These are phyloP conservation scores for Anguilla pacifica DNA, from an alignment of 2,797 vertebrate genomes.

Conservation along the genomic window DNA sequence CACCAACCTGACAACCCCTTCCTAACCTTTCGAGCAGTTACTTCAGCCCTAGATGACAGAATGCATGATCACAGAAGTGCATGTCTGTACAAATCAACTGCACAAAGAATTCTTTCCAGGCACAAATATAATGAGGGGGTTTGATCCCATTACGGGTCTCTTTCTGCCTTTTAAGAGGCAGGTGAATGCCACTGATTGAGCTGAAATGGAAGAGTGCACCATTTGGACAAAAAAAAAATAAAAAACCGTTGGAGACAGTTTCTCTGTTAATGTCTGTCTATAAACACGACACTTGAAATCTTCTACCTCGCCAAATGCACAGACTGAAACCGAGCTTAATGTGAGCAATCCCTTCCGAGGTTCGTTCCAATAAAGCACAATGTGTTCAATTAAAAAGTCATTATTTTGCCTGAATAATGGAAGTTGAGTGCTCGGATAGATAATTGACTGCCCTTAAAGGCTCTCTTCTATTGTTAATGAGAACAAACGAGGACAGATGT, in stretches of 20 bases:
- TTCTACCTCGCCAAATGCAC: not conserved
- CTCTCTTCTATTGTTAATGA: conserved; percentile 61
- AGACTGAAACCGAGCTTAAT: not conserved
- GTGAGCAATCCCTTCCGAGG: conserved; percentile 52
- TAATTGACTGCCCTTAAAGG: conserved; percentile 67
- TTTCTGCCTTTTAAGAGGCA: conserved; percentile 59
- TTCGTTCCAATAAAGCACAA: conserved; percentile 70
- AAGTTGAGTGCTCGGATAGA: conserved; percentile 54
- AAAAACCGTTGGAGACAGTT: not conserved
- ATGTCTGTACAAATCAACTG: conserved; percentile 66
- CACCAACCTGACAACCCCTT: not conserved
- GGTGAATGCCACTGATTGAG: conserved; percentile 75
- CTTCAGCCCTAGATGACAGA: conserved; percentile 45
- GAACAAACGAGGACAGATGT: conserved; percentile 70
- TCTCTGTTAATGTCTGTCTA: not conserved
- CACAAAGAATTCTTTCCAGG: conserved; percentile 27
- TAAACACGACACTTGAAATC: not conserved
- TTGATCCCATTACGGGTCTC: conserved; percentile 69
- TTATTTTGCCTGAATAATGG: conserved; percentile 57
- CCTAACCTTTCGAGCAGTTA: not conserved
- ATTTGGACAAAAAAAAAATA: not conserved
- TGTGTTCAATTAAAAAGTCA: conserved; percentile 69
- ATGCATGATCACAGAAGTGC: conserved; percentile 57
- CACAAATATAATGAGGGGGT: conserved; percentile 42
- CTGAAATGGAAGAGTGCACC: conserved; percentile 27